Conservation (phyloP, 92 coral and sea anemone species). For the Anthopleura xanthogrammica region DNA sequence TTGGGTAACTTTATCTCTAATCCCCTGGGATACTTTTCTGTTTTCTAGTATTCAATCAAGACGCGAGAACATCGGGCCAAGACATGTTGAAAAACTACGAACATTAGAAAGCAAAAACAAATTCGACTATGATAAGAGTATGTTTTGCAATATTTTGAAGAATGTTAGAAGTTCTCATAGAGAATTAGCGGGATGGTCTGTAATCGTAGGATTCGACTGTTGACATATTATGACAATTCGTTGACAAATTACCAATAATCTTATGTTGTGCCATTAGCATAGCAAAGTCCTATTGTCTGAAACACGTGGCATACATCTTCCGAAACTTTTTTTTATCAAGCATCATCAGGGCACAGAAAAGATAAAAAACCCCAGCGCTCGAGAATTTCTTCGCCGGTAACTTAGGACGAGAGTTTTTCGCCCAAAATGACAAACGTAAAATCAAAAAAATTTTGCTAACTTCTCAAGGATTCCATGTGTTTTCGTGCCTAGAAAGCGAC, state of each 20-base stretch:
- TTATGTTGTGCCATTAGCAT: conserved; percentile 77
- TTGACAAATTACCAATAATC: conserved; percentile 72
- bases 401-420: background rate
- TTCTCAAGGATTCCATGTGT: conserved; percentile 36
- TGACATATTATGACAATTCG: conserved; percentile 87
- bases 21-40: conserved; percentile 30
- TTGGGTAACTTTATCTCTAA: conserved; percentile 18
- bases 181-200: conserved; percentile 42
- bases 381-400: conserved; percentile 3
- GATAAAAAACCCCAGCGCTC: conserved; percentile 5
- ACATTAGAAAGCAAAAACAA: background rate
- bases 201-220: conserved; percentile 66
- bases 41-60: background rate
- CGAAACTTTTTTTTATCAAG: conserved; percentile 51
- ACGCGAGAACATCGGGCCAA: background rate
- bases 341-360: conserved; percentile 20
- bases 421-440: background rate
- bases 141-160: conserved; percentile 15
- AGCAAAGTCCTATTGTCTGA: conserved; percentile 79
- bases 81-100: background rate
- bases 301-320: conserved; percentile 97
- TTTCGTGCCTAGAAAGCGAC: conserved; percentile 57
- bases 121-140: background rate
- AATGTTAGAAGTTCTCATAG: conserved; percentile 42
- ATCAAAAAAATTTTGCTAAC: conserved; percentile 15